These are phyloP conservation scores for Dryomyza anilis DNA, from an alignment of 2,888 invertebrate species.

Conservation along the genomic window DNA sequence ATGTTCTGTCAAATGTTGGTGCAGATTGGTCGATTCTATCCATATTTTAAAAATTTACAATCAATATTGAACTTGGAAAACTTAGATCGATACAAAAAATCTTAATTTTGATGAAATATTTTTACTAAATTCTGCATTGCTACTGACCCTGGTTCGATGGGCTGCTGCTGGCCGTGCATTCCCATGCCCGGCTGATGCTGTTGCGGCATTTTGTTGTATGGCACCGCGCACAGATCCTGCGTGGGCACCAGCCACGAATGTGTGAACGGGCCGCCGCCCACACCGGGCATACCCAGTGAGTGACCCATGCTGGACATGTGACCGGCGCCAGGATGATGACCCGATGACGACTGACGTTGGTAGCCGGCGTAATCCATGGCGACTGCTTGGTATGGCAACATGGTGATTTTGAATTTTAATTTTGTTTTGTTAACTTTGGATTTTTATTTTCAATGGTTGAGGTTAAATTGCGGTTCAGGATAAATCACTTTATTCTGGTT, in stretches of 20 bases:
- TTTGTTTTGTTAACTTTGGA: too few relatives aligned
- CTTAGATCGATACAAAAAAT: not conserved
- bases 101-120: not conserved
- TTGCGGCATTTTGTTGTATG: conserved; percentile 72
- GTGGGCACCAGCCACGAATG: conserved; percentile 95
- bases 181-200: conserved; percentile 55
- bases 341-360: conserved; percentile 66
- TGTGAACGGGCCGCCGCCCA: conserved; percentile 72
- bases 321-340: conserved; percentile 56
- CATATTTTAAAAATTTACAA: too few relatives aligned
- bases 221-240: conserved; percentile 89
- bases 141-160: conserved; percentile 79
- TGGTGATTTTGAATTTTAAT: too few relatives aligned
- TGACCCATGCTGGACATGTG: conserved; percentile 61
- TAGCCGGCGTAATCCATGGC: conserved; percentile 83
- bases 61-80: not conserved
- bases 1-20: too few relatives aligned
- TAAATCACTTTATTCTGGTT: too few relatives aligned
- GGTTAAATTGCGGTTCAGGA: too few relatives aligned
- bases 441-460: too few relatives aligned
- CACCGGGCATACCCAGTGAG: conserved; percentile 64
- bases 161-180: conserved; percentile 58
- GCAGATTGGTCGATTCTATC: too few relatives aligned
- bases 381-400: conserved; percentile 87
- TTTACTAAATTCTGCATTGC: not conserved